Evolutionary conservation across 1,140 invertebrate genomes (phyloP).

Genomic region (Leptonema lineaticorne): DNA sequence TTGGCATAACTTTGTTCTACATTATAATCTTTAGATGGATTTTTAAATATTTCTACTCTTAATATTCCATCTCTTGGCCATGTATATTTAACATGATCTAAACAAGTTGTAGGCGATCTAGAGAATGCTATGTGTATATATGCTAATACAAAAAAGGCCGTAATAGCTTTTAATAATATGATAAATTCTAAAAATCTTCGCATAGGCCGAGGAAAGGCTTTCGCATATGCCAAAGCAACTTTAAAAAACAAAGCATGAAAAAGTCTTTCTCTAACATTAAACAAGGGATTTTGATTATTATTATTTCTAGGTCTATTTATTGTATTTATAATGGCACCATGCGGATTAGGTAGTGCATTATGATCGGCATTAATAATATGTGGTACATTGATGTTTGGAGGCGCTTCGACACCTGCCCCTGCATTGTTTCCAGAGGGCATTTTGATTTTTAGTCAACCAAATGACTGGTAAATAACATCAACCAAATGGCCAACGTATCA

Average conservation of each 20-base stretch:
- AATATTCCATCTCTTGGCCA: constrained; percentile 97
- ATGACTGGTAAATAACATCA: not conserved
- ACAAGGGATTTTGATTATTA: constrained; percentile 69
- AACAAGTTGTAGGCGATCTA: constrained; percentile 88
- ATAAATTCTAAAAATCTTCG: constrained; percentile 89
- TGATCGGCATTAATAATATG: constrained; percentile 57
- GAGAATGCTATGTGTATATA: constrained; percentile 96
- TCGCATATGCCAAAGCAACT: constrained; percentile 85
- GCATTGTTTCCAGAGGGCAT: constrained; percentile 43
- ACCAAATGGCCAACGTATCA: constrained; percentile 12
- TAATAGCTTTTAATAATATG: constrained; percentile 84
- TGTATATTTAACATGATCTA: constrained; percentile 82
- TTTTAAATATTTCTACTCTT: constrained; percentile 89
- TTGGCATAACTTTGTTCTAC: constrained; percentile 81
- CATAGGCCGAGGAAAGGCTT: constrained; percentile 82
- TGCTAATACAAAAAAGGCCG: constrained; percentile 86
- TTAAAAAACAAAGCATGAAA: constrained; percentile 95
- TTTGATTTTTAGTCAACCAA: not conserved
- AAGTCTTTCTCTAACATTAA: constrained; percentile 87
- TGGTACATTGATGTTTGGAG: constrained; percentile 49
- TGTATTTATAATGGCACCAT: constrained; percentile 55
- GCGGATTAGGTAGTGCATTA: constrained; percentile 54
- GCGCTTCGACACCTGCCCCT: constrained; percentile 39
- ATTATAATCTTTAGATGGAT: constrained; percentile 70
- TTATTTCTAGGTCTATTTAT: constrained; percentile 59